phyloP scores from a whole-genome alignment of 2,113 vertebrate genomes.

The Hassar affinis region DNA sequence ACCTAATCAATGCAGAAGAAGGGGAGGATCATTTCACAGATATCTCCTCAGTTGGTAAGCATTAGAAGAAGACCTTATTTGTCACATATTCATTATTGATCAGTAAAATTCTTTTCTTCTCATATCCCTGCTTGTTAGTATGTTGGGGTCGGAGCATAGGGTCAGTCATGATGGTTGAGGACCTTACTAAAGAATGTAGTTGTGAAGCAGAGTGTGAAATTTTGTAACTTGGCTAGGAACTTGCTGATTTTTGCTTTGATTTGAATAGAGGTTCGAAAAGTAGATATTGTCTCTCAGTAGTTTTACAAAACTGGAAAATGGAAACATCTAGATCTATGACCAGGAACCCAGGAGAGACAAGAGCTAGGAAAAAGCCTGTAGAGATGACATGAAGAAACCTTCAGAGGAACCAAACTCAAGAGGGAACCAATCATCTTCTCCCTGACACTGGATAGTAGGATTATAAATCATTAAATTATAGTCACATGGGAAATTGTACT shows the following conservation, averaged over 20 bases:
- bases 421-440: background rate
- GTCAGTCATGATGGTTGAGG: too few species aligned
- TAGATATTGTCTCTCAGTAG: background rate
- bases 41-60: constrained; percentile 92
- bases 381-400: background rate
- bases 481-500: too few species aligned
- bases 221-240: too few species aligned
- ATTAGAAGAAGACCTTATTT: background rate
- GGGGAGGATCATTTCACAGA: constrained; percentile 94
- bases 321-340: background rate
- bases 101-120: too few species aligned
- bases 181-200: too few species aligned
- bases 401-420: background rate
- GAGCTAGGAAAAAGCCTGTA: background rate
- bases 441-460: background rate
- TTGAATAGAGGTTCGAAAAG: background rate
- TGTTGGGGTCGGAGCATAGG: too few species aligned
- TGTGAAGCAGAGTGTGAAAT: too few species aligned
- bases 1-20: constrained; percentile 93
- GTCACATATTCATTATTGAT: too few species aligned
- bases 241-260: too few species aligned
- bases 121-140: too few species aligned
- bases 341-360: background rate
- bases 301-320: background rate
- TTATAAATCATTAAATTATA: background rate